Evolutionary conservation across 1,140 invertebrate genomes (phyloP).

Genomic region (Diabrotica virgifera): DNA sequence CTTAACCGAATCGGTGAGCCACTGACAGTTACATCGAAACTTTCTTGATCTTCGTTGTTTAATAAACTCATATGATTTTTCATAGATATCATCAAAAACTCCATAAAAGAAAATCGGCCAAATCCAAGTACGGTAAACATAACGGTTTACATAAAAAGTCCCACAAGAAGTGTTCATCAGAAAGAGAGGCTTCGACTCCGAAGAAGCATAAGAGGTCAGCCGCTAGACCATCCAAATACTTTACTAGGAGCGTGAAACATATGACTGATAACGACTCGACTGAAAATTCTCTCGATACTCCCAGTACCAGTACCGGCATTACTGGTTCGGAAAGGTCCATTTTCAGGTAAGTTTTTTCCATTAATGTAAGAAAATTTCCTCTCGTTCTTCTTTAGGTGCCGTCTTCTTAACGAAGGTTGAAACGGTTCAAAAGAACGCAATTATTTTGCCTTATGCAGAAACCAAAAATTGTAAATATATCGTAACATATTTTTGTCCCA

Average conservation of each 20-base stretch:
- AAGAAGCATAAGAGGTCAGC: conserved; percentile 2
- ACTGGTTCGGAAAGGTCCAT: conserved; percentile 49
- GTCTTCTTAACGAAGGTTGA: too few species aligned
- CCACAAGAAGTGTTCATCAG: conserved; percentile 6
- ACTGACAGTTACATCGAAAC: too few species aligned
- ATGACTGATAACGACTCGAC: conserved; percentile 29
- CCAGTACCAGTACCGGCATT: conserved; percentile 58
- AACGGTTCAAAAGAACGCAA: too few species aligned
- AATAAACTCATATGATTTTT: too few species aligned
- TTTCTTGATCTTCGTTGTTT: too few species aligned
- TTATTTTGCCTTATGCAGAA: too few species aligned
- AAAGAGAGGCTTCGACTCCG: background rate
- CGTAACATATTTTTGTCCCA: too few species aligned
- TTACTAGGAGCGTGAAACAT: conserved; percentile 33
- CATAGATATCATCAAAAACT: conserved; percentile 9
- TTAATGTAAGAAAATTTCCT: too few species aligned
- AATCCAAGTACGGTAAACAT: conserved; percentile 14
- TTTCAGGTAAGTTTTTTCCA: conserved; percentile 44
- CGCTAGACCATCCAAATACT: conserved; percentile 31
- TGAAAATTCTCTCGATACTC: conserved; percentile 45
- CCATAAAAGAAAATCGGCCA: conserved; percentile 8
- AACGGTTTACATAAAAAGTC: conserved; percentile 11
- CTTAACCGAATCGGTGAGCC: too few species aligned
- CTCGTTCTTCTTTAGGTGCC: too few species aligned
- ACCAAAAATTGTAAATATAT: too few species aligned